Evolutionary conservation across 2,888 invertebrate genomes (phyloP), one percentile per base, ranked within the genome.

Genomic region (Xiphydria camelus): DNA sequence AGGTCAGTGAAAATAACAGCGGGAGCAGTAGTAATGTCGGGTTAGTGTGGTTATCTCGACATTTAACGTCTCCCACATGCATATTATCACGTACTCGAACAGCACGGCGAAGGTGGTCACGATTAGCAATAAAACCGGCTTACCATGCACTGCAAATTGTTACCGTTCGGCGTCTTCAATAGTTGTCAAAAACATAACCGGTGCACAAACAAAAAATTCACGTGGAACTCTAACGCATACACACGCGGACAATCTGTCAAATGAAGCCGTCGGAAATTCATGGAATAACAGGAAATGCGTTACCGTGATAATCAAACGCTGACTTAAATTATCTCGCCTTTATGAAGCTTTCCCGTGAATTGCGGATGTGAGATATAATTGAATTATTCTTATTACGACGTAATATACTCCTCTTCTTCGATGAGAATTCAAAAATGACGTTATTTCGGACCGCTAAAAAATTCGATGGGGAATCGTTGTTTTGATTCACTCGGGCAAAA

Each of bases 181-280:
- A n/a, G 15, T 14, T 17, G 17, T 14, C 33, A 17, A 53, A 52
- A 59, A 58, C 63, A 66, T 58, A 49, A 65, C 65, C 64, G 66
- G 66, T 57, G 54, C 48, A 41, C 54, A 60, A 55, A 63, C 59
- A 64, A 64, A 66, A 63, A 64, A 62, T 64, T 68, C 68, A 68
- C 68, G 68, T 68, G 68, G 63, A 62, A 62, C 48, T n/a, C n/a
- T 51, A 51, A 59, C 60, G 53, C 58, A 58, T 57, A 59, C 60
- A 59, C 61, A 60, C 60, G 61, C 55, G 52, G 56, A 57, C 60
- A 63, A 67, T 63, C 66, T 66, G 68, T 68, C 68, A 68, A 68
- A 65, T 61, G 59, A 58, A 57, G 50, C 38, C 61, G 59, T 60
- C 58, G 64, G 65, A 64, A 60, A 64, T 61, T 61, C 60, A 53